These are phyloP conservation scores for Cydia pomonella DNA, from an alignment of 1,140 invertebrate species.

Conservation along the genomic window DNA sequence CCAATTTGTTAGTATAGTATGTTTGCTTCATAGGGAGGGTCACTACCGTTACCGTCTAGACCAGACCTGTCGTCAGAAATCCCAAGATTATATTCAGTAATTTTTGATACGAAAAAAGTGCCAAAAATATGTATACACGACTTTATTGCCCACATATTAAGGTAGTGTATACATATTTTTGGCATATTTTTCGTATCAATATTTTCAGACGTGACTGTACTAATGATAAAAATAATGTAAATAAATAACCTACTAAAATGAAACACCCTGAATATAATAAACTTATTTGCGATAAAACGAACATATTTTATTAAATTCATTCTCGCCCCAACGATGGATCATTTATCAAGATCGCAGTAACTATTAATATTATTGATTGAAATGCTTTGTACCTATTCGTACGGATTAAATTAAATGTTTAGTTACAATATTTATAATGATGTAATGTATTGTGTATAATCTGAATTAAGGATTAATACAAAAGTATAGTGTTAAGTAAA, in stretches of 20 bases:
- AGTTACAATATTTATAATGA: neutral
- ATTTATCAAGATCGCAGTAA: neutral
- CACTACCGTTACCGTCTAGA: too few relatives aligned
- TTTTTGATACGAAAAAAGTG: too few relatives aligned
- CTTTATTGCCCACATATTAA: too few relatives aligned
- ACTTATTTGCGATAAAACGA: neutral
- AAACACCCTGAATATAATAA: neutral
- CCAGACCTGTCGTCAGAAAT: too few relatives aligned
- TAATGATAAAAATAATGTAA: neutral
- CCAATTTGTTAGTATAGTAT: neutral
- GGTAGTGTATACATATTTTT: too few relatives aligned
- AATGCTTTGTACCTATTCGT: neutral
- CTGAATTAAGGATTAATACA: too few relatives aligned
- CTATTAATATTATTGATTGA: conserved; percentile 18
- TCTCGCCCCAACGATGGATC: neutral
- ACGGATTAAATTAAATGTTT: neutral
- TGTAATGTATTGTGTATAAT: neutral
- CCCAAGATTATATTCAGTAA: too few relatives aligned
- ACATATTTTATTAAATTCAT: conserved; percentile 5
- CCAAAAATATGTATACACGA: too few relatives aligned
- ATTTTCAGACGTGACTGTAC: too few relatives aligned
- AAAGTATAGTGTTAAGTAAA: too few relatives aligned
- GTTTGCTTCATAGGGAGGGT: too few relatives aligned
- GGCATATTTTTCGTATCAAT: too few relatives aligned
- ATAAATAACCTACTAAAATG: neutral